Percentiles rank a stretch among this genome's conserved stretches.
Conservation (phyloP, 2,113 vertebrate genomes). For the Chrysochloris asiatica region DNA sequence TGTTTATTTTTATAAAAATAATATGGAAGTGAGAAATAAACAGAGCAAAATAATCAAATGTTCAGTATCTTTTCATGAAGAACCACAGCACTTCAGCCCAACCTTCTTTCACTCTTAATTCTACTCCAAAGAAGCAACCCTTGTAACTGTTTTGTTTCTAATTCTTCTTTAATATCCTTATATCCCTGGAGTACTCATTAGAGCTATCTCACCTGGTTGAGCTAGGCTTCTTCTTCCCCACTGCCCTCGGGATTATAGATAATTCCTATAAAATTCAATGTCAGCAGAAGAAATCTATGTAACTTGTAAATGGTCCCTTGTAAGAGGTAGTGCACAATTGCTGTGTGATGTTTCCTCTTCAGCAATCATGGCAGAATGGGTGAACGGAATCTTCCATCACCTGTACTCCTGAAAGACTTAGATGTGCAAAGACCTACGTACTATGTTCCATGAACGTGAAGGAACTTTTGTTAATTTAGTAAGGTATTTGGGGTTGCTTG, state of each 20-base stretch:
- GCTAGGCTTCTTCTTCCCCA: not conserved
- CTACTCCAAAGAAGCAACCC: not conserved
- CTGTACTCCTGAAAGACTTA: not conserved
- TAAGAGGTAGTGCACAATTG: not conserved
- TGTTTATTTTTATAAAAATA: not conserved
- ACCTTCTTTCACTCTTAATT: not conserved
- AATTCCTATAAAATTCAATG: not conserved
- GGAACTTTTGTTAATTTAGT: not conserved
- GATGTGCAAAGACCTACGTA: not conserved
- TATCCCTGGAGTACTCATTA: not conserved
- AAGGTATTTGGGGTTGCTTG: not conserved
- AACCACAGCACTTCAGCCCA: not conserved
- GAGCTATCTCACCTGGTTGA: not conserved
- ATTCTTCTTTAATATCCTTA: not conserved
- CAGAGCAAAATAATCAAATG: not conserved
- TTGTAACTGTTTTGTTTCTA: not conserved
- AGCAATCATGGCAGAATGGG: not conserved
- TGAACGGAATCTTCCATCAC: not conserved
- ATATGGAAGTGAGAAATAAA: too few species aligned
- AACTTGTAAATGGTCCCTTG: not conserved
- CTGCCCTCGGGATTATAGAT: not conserved
- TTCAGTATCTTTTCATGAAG: not conserved
- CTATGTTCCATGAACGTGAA: rapidly evolving
- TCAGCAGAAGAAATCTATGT: not conserved
- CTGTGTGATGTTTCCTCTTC: not conserved